Conservation (phyloP, 2,113 vertebrate species). For the Catharus minimus region DNA sequence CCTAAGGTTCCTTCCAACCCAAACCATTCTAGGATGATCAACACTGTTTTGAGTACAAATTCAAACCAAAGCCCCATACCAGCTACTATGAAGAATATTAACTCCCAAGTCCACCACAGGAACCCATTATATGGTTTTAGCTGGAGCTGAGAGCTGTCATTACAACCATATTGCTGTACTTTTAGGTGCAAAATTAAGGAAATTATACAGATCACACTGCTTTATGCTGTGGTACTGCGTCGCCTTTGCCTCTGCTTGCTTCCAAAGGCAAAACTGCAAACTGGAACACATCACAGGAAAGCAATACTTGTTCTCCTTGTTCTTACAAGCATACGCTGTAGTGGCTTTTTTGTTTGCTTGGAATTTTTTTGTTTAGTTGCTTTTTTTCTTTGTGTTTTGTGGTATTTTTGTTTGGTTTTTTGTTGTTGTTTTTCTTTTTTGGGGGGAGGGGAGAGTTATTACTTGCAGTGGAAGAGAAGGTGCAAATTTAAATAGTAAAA, state of each 20-base stretch:
- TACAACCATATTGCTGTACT: not conserved
- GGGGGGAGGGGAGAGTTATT: not conserved
- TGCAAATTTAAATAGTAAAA: not conserved
- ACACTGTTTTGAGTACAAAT: not conserved
- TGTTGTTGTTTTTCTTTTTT: not conserved
- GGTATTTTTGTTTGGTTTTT: not conserved
- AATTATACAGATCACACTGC: not conserved
- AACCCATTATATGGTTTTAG: not conserved
- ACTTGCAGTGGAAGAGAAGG: not conserved
- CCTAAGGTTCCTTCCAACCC: not conserved
- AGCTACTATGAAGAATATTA: not conserved
- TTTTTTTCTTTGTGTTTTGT: not conserved
- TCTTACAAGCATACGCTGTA: rapidly evolving
- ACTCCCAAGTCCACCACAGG: not conserved
- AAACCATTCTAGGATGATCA: not conserved
- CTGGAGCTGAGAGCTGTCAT: not conserved
- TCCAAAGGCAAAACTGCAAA: not conserved
- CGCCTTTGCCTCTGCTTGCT: not conserved
- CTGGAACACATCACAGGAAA: not conserved
- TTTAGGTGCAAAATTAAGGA: not conserved
- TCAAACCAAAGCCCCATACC: not conserved
- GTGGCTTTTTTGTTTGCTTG: not conserved
- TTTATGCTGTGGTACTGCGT: rapidly evolving
- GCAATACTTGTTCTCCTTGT: not conserved
- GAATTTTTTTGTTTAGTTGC: not conserved